Evolutionary conservation across 2,888 invertebrate genomes (phyloP).

Genomic region (Campaea margaritaria): DNA sequence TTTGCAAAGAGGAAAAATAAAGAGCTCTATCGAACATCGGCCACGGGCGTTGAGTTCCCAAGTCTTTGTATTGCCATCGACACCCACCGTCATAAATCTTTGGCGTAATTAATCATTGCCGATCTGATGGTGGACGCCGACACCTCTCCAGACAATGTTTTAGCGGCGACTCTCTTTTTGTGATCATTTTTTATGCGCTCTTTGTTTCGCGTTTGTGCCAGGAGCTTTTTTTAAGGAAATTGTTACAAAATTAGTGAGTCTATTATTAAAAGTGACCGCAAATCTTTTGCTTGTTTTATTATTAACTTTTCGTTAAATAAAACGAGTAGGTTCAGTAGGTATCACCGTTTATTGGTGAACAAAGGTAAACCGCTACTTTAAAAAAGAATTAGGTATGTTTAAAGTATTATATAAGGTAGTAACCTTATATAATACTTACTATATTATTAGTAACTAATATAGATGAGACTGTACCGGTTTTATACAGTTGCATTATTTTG

Average conservation of each 20-base stretch:
- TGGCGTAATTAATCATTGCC: conserved; percentile 61
- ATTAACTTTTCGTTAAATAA: no score
- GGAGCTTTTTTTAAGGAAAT: background rate
- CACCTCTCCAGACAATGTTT: conserved; percentile 49
- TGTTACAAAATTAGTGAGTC: background rate
- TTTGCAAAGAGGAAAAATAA: conserved; percentile 10
- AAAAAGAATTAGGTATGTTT: no score
- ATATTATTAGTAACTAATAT: no score
- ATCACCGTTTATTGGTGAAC: no score
- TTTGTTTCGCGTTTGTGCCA: background rate
- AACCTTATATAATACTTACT: no score
- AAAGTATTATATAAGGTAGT: no score
- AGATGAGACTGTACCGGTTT: no score
- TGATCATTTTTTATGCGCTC: conserved; percentile 5
- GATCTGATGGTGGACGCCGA: conserved; percentile 49
- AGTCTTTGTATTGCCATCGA: conserved; percentile 47
- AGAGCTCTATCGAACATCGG: conserved; percentile 5
- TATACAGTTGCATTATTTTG: no score
- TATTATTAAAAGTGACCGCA: no score
- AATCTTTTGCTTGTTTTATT: no score
- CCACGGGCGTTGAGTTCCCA: conserved; percentile 14
- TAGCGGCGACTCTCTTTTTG: conserved; percentile 20
- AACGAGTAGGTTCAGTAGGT: no score
- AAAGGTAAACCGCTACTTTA: no score
- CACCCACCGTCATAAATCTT: conserved; percentile 63